A percentile compares a stretch with the other conserved stretches of the same genome.
phyloP scores from a whole-genome alignment of 92 coral and sea anemone species.

The Diadumene lineata region DNA sequence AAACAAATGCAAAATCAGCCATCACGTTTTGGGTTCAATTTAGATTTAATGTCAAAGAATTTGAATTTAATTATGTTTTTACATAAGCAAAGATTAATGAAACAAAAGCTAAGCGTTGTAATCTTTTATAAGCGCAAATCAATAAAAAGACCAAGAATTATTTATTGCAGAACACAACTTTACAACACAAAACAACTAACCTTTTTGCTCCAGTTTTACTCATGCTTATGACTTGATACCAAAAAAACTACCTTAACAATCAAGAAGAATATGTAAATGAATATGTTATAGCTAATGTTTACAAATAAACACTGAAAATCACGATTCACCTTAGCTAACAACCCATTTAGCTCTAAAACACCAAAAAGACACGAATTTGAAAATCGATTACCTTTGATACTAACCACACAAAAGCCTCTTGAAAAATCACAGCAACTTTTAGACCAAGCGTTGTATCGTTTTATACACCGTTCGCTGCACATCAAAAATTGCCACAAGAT shows the following conservation, averaged over 20 bases:
- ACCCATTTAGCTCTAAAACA: not conserved
- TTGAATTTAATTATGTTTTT: not conserved
- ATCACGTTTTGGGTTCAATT: not conserved
- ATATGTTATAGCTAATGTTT: not conserved
- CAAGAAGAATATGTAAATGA: not conserved
- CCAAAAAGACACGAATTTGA: not conserved
- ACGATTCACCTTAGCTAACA: not conserved
- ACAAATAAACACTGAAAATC: not conserved
- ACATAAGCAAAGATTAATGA: not conserved
- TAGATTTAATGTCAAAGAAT: too few relatives aligned
- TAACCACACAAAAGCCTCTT: not conserved
- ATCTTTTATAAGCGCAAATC: not conserved
- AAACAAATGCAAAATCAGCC: not conserved
- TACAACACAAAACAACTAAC: slow-evolving; percentile 25
- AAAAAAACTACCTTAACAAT: not conserved
- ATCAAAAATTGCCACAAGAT: slow-evolving; percentile 22
- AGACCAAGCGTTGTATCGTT: not conserved
- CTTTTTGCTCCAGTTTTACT: slow-evolving; percentile 79
- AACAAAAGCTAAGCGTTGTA: not conserved
- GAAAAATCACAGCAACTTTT: not conserved
- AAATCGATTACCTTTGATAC: not conserved
- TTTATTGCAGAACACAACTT: not conserved
- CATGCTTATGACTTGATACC: slow-evolving; percentile 36
- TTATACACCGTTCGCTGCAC: not conserved
- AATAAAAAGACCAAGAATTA: not conserved